Base-by-base conservation (phyloP, 2,888 invertebrate species). In the Tortrix viridana region DNA sequence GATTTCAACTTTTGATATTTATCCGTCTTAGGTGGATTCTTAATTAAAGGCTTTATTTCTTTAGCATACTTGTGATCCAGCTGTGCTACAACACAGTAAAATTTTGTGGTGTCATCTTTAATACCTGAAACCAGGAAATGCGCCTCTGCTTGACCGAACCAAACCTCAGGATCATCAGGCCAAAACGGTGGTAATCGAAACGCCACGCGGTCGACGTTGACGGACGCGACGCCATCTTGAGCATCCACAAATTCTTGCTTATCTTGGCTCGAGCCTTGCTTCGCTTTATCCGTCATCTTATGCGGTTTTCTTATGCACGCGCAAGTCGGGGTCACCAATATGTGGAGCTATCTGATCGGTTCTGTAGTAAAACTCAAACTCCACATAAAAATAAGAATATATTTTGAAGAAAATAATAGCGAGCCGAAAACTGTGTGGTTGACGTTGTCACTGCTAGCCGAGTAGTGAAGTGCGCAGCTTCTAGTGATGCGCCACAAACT, bases 131-230 rank as follows among this genome's bases (percentile, higher is more conserved):
- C 54, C 0, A 44, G 53, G 57, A 79, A 79, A 47, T 73, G 73
- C 0, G 71, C 68, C 37, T 79, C 75, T 3, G 75, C 46, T 37
- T 74, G 70, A 0, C 74, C 71, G 37, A 79, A 75, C 76, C 75
- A 80, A 43, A 79, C 50, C 19, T 71, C 73, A 0, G 75, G 72
- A 5, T 71, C 69, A 0, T 69, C 66, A 1, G 71, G 60, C 66
- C 72, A 70, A 48, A 76, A 76, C 0, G 71, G 74, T 3, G 76
- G 71, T 14, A 69, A 48, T 5, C 68, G 67, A 3, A 73, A 52
- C 3, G 57, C 49, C 18, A 70, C 61, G 37, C 70, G 65, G 52
- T 46, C 46, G 3, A 46, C 46, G 9, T 19, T 19, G 9, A 2
- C 46, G 20, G 46, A 20, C 7, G 46, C 19, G 46, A 5, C 46